Evolutionary conservation across 2,113 vertebrate genomes (phyloP), one percentile per base, ranked within the genome.

Genomic region (Procavia capensis): DNA sequence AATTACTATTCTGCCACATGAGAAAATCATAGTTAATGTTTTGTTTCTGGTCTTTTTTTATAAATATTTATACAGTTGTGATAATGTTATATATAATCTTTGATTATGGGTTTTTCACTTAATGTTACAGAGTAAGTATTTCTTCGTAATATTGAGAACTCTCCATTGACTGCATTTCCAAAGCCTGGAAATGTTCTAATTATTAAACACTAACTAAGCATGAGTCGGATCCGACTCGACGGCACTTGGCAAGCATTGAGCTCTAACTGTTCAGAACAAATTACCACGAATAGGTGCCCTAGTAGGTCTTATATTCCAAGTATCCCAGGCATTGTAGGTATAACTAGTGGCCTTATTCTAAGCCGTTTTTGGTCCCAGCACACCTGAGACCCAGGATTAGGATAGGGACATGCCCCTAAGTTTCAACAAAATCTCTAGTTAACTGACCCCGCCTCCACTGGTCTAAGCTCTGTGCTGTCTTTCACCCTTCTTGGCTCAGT

Each of bases 401-500:
- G 34, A n/a, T 63, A 11, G 13, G 39, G 29, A 8, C 20, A 25
- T 4, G 13, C 6, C 5, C 36, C 27, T 75, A 36, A 16, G 64
- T 78, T 66, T 64, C 24, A 10, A 31, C 39, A 50, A 14, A 20
- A 41, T 63, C 34, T 54, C 61, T 47, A 45, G 39, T 50, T 50
- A 16, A 39, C 50, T 10, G 39, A 39, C 19, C n/a, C n/a, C 36
- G 2, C 25, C 50, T 66, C 31, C 8, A n/a, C 20, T 13, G 6
- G 2, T 39, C 74, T 59, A 7, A 84, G 20, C 10, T 59, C 68
- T 14, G 0, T 3, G 50, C 43, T 83, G 34, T 6, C 27, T 85
- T 72, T 66, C 61, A 14, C 94, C 16, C 1, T 68, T 0, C 61
- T 95, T 76, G 79, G 1, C 93, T 43, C 19, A 99, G 99, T 85